Evolutionary conservation across 1,140 invertebrate genomes (phyloP).

Genomic region (Pemphigus obesinymphae): DNA sequence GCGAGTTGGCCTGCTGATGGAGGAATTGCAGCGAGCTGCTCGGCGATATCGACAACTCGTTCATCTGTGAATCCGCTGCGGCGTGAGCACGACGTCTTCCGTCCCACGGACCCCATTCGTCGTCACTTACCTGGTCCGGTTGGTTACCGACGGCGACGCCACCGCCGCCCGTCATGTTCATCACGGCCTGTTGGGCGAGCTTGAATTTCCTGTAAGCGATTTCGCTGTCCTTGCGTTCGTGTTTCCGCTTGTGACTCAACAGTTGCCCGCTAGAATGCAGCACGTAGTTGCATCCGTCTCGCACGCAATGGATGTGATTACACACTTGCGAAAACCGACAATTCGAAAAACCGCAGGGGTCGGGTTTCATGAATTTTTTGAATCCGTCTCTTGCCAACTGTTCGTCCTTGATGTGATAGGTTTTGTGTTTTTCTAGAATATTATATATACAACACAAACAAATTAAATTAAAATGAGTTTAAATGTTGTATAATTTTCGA

Average conservation of each 20-base stretch:
- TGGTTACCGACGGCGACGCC: slow-evolving; percentile 39
- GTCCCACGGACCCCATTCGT: slow-evolving; percentile 44
- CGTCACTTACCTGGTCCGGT: slow-evolving; percentile 55
- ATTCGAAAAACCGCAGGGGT: slow-evolving; percentile 82
- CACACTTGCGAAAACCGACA: slow-evolving; percentile 90
- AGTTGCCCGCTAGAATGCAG: slow-evolving; percentile 93
- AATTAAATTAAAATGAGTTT: no score
- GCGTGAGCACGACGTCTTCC: background rate
- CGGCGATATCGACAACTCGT: slow-evolving; percentile 41
- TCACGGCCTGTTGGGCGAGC: slow-evolving; percentile 55
- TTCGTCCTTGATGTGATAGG: slow-evolving; percentile 96
- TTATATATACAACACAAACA: no score
- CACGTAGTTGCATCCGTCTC: slow-evolving; percentile 91
- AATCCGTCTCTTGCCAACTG: slow-evolving; percentile 92
- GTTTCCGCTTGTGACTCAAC: slow-evolving; percentile 96
- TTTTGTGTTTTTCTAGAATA: slow-evolving; percentile 95
- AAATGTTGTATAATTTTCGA: no score
- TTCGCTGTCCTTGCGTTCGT: slow-evolving; percentile 87
- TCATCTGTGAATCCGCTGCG: slow-evolving; percentile 11
- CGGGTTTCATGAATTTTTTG: slow-evolving; percentile 98
- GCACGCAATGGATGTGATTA: slow-evolving; percentile 98
- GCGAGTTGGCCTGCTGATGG: slow-evolving; percentile 45
- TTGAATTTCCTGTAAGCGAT: slow-evolving; percentile 76
- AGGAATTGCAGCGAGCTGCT: slow-evolving; percentile 46
- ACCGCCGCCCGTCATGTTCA: slow-evolving; percentile 48